Evolutionary conservation across 2,888 invertebrate genomes (phyloP), one percentile per base, ranked within the genome.

Genomic region (Parapristionchus giblindavisi): DNA sequence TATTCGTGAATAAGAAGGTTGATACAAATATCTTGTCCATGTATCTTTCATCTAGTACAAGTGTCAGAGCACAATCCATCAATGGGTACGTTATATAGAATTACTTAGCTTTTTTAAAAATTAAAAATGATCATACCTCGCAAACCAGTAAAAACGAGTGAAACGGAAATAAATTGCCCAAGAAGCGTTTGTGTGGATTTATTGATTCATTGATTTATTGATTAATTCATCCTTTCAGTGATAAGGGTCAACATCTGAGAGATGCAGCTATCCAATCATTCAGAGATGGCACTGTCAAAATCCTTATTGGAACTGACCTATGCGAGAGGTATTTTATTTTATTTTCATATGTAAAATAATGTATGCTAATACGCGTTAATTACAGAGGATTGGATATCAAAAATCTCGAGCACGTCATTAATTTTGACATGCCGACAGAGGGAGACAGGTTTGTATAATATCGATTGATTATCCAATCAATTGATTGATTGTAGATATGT

Each of bases 261-360:
- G 93, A 93, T 85, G 89, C 91, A 79, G 93, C 93, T 0, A 87
- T 94, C n/a, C 68, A 85, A 0, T 94, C 95, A 88, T 97, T 99
- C 77, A 75, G 81, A 8, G 6, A 38, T 0, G 77, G 80, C 27
- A 80, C 89, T 21, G 92, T 93, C 88, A 91, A 92, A 63, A 92
- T 97, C 52, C 90, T 99, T 0, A 94, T 99, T 0, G 97, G 97
- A 0, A 98, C 98, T 0, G 94, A 94, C 0, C 96, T 98, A 0
- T 96, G 96, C 0, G 94, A 96, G 0, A 90, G 98, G 52, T 78
- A n/a, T 32, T 40, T 58, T 43, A 14, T 14, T 43, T 43, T 14
- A 14, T 43, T 43, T 43, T 43, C 43, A 43, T n/a, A n/a, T n/a
- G n/a, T n/a, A n/a, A n/a, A n/a, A n/a, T n/a, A n/a, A n/a, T n/a